A percentile compares a stretch with the other conserved stretches of the same genome.
These are phyloP conservation scores for Ectemnius lituratus DNA, from an alignment of 2,888 invertebrate species.

Conservation along the genomic window DNA sequence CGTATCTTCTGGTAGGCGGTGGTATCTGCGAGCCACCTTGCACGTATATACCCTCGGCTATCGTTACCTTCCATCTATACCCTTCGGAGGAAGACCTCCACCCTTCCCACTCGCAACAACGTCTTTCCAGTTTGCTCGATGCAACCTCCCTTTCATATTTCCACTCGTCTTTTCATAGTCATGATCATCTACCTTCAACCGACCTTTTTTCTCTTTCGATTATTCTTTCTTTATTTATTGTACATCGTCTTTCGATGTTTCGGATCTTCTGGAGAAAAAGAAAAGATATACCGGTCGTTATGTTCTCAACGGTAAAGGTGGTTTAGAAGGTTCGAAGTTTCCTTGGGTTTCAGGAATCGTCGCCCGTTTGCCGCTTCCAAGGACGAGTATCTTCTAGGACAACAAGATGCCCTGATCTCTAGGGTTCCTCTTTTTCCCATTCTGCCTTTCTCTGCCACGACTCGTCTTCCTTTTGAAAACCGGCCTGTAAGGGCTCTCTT, in stretches of 20 bases:
- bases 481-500: conserved; percentile 30
- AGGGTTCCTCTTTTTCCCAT: conserved; percentile 23
- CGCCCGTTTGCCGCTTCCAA: conserved; percentile 14
- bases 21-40: conserved; percentile 38
- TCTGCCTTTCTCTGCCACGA: conserved; percentile 12
- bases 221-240: too few species aligned
- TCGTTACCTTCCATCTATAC: conserved; percentile 42
- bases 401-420: conserved; percentile 32
- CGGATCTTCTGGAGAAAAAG: too few species aligned
- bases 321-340: not conserved
- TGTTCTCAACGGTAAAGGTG: too few species aligned
- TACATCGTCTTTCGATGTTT: too few species aligned
- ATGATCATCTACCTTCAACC: too few species aligned
- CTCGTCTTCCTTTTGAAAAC: conserved; percentile 60
- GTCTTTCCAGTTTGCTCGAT: too few species aligned
- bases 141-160: too few species aligned
- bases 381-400: conserved; percentile 30
- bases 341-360: conserved; percentile 18
- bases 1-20: conserved; percentile 48
- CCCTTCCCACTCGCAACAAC: conserved; percentile 14
- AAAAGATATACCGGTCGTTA: too few species aligned
- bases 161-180: too few species aligned
- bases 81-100: conserved; percentile 31
- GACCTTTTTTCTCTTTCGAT: too few species aligned
- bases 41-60: conserved; percentile 31